Base-by-base conservation (phyloP, 1,140 invertebrate species). In the Drosophila carrolli region DNA sequence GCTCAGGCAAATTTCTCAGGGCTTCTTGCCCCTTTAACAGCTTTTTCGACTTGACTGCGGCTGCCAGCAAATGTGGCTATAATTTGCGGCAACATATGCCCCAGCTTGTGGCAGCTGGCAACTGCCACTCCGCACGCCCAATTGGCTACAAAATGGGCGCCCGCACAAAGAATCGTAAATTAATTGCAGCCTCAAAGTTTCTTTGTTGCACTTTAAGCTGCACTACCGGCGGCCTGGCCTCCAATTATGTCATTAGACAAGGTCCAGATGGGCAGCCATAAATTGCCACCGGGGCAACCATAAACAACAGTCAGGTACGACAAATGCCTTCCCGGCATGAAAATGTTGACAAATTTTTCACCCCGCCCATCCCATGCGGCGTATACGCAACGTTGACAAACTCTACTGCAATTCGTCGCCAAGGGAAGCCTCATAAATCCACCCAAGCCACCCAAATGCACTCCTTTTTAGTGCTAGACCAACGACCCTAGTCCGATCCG, bases 311-410 rank as follows among this genome's bases (percentile, higher is more conserved):
- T 63, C 75, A 81, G 75, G 70, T 73, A 40, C 63, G 60, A 85
- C 82, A 82, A 84, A 84, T 82, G 70, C 61, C 53, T 50, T 43
- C 16, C 37, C 57, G 68, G 75, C 74, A 75, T 63, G 78, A 82
- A 86, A 86, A 85, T 86, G 81, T 82, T 85, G 81, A 75, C 82
- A 66, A 86, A 85, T 85, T 86, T 86, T 81, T 86, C 72, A 23
- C 37, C 50, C 47, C 48, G 44, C 14, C 37, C 65, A 29, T 46
- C 43, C 68, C 66, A 72, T 71, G 66, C 68, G 65, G 66, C 66
- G 66, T 71, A 72, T 66, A 78, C 67, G 70, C 61, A 71, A 59
- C 46, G 51, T 58, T 75, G 58, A 35, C 68, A 71, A 71, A 72
- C 65, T 72, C 70, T 35, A 44, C 68, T 72, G 68, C 68, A 72